Base-by-base conservation (phyloP, 2,797 vertebrate species). In the Lacerta bilineata region DNA sequence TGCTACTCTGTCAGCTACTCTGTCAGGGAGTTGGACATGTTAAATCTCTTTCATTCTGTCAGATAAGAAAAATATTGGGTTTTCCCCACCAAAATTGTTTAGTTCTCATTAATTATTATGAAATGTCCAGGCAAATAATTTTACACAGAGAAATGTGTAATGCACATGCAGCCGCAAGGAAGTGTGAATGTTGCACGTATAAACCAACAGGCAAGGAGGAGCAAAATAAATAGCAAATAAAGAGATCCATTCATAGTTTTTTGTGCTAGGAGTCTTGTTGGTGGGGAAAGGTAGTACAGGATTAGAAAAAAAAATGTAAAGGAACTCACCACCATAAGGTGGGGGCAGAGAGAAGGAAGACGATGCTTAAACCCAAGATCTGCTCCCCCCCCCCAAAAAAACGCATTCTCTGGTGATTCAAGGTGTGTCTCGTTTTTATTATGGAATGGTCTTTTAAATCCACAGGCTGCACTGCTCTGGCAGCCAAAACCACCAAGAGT, bases 361-460 rank as follows among this genome's bases (percentile, higher is more conserved):
- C 25, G 74, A 46, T 87, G 81, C 17, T 80, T n/a, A 59, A n/a
- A 71, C 91, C 36, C 41, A 66, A 72, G 9, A 66, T 55, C 50
- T 1, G 1, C 6, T 33, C 46, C 46, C 13, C 50, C 50, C 50
- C 50, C 50, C 43, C 43, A 1, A 43, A 4, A 15, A 55, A 50
- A 55, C 4, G 3, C 13, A 55, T 55, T 55, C 50, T 4, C 50
- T 55, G 50, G 50, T 55, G 13, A 86, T 74, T 17, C 41, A 59
- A 41, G 39, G 68, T 66, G 76, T 69, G 3, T 11, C 55, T 79
- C 84, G 5, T 66, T 77, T 84, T 95, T 86, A 41, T 23, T 80
- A 29, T 29, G 18, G 36, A 18, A 75, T 8, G 18, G n/a, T 72
- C 64, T 84, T 68, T 11, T 87, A 33, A 85, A 84, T 41, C 46